Evolutionary conservation across 2,113 vertebrate genomes (phyloP), one percentile per base, ranked within the genome.

Genomic region (Pipra filicauda): DNA sequence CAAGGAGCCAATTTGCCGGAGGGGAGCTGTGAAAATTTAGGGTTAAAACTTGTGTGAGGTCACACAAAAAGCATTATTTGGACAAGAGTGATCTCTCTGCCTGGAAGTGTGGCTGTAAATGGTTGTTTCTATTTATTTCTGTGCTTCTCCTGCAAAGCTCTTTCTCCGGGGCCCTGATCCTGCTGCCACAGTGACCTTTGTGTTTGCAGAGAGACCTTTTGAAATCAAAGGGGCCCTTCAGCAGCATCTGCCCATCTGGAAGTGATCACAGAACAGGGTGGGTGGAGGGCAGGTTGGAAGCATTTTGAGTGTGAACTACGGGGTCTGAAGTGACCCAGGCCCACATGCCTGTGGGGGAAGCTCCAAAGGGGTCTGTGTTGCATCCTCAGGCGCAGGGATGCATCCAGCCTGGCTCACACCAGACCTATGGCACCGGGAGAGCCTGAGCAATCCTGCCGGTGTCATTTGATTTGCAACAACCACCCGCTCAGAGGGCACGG

Each of bases 151-250:
- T 80, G 30, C 28, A 54, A 51, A 79, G 87, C 75, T 83, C 67
- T 69, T 91, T 71, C 62, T 75, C 69, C 0, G 28, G 59, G 83
- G 76, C 85, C 28, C 92, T 41, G 85, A 67, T 94, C 83, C 67
- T 52, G 87, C 91, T 84, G 91, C 91, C 84, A 33, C 86, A 6
- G 89, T 79, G 95, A 96, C 94, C 94, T 96, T 87, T 96, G 89
- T 85, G 84, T 95, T 94, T 92, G 93, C 93, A 77, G 92, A 51
- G 92, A 71, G 93, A 94, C 91, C 86, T 88, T 87, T 91, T 8
- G 73, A 92, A 95, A 94, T 92, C 90, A 93, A 95, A 93, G 95
- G 82, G 90, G 79, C 83, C 92, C 92, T 97, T 89, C 89, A 77
- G 17, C 44, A 85, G 95, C 84, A 70, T 95, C 94, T 90, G 77